Percentiles rank a stretch among this genome's conserved stretches.
Evolutionary conservation across 2,888 invertebrate species (phyloP).

Genomic region (Cremastinae sp.): DNA sequence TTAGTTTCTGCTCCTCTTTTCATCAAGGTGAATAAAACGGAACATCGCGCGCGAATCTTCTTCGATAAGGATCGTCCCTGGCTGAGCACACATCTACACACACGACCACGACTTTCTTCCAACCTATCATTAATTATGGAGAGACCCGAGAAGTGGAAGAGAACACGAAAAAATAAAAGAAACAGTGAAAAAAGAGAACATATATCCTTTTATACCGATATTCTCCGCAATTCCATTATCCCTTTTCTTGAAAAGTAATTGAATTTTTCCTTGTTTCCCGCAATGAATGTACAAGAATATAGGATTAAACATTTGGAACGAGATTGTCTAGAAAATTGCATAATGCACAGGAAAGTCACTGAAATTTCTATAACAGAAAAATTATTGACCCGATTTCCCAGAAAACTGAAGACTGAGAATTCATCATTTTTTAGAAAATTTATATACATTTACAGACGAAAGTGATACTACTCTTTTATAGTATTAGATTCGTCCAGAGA

Average conservation of each 20-base stretch:
- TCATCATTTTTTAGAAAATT: slow-evolving; percentile 23
- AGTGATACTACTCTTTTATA: too few relatives aligned
- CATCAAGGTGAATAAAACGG: slow-evolving; percentile 46
- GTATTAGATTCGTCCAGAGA: too few relatives aligned
- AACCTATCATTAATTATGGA: slow-evolving; percentile 53
- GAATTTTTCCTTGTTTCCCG: slow-evolving; percentile 30
- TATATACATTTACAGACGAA: too few relatives aligned
- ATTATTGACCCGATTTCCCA: too few relatives aligned
- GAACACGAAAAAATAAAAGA: slow-evolving; percentile 3
- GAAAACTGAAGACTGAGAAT: background rate
- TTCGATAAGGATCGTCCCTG: slow-evolving; percentile 46
- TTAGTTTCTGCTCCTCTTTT: slow-evolving; percentile 29
- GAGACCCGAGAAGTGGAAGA: slow-evolving; percentile 12
- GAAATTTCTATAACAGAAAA: too few relatives aligned
- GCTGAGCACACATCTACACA: slow-evolving; percentile 6
- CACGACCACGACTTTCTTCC: slow-evolving; percentile 18
- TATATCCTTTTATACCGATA: slow-evolving; percentile 24
- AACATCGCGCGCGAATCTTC: slow-evolving; percentile 9
- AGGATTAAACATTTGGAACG: background rate
- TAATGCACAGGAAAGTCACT: too few relatives aligned
- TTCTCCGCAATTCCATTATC: slow-evolving; percentile 39
- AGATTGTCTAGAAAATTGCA: background rate
- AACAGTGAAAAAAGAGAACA: background rate
- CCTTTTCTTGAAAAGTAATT: slow-evolving; percentile 41
- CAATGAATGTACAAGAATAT: background rate